phyloP scores from a whole-genome alignment of 2,113 vertebrate genomes.

The Antechinus stuartii region DNA sequence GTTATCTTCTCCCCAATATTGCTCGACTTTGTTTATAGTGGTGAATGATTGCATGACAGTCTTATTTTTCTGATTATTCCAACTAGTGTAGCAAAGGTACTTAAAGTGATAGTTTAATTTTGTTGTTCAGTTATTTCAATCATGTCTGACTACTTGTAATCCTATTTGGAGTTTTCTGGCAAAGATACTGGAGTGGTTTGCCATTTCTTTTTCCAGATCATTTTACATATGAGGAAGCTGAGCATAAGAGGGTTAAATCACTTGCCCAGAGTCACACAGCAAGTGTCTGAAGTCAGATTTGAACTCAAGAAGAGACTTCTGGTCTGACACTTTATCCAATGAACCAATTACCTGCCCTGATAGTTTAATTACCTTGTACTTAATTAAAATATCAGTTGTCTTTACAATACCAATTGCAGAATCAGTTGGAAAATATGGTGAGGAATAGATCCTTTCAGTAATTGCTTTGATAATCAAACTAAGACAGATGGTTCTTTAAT shows the following conservation, averaged over 20 bases:
- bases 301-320: neutral
- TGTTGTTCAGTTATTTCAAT: neutral
- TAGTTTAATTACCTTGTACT: slow-evolving; percentile 51
- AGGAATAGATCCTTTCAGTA: slow-evolving; percentile 63
- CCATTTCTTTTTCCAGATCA: neutral
- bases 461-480: slow-evolving; percentile 63
- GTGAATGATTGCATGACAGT: slow-evolving; percentile 28
- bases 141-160: neutral
- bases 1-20: slow-evolving; percentile 38
- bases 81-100: neutral
- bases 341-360: neutral
- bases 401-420: neutral
- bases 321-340: neutral
- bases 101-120: slow-evolving; percentile 34
- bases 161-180: neutral
- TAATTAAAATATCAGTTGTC: slow-evolving; percentile 64
- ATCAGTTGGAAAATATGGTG: slow-evolving; percentile 34
- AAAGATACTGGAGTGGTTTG: neutral
- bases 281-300: neutral
- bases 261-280: neutral
- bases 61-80: slow-evolving; percentile 29
- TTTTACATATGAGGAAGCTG: neutral
- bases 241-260: neutral
- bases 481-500: slow-evolving; percentile 55
- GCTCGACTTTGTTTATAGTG: slow-evolving; percentile 45